Evolutionary conservation across 2,113 vertebrate genomes (phyloP), one percentile per base, ranked within the genome.

Genomic region (western clawed frog (Xenopus tropicalis)): DNA sequence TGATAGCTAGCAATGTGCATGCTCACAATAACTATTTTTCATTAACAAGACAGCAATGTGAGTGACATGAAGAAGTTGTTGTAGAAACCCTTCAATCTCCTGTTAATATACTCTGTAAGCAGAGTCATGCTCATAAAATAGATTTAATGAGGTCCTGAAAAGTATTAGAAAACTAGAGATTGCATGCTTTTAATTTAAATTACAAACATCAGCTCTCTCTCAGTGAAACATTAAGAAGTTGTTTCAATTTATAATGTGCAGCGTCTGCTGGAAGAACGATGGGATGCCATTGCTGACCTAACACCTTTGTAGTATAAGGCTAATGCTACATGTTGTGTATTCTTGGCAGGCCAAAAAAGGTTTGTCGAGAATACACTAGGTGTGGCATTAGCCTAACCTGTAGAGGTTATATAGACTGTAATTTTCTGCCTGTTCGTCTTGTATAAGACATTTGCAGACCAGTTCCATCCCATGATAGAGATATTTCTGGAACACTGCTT

Each of bases 21-120:
- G 85, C 87, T 90, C 90, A 88, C 81, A 85, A 84, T 87, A 83
- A 84, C 73, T 84, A 84, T 85, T 86, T 86, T 86, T 89, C 80
- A 87, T 89, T 86, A 84, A 77, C 80, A 86, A 84, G 84, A 80
- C 69, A 84, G 83, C 77, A 71, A 19, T 89, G 52, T 75, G 85
- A 65, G 68, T 81, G 70, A 77, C 37, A 83, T 74, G 71, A 69
- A 59, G 72, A 62, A 66, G 54, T 82, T 74, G 80, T 78, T 83
- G 77, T 83, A 88, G 85, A 81, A 70, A 44, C 58, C 46, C 57
- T 88, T 83, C 80, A 80, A 87, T 89, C 71, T 88, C 83, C 72
- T 82, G 80, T 80, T 90, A 90, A 86, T 88, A 83, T 85, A 88
- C 85, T 79, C 81, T 75, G 69, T 79, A 85, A 78, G 42, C 84